These are phyloP conservation scores for Recurvirostra avosetta DNA, from an alignment of 2,113 vertebrate species.

Conservation along the genomic window DNA sequence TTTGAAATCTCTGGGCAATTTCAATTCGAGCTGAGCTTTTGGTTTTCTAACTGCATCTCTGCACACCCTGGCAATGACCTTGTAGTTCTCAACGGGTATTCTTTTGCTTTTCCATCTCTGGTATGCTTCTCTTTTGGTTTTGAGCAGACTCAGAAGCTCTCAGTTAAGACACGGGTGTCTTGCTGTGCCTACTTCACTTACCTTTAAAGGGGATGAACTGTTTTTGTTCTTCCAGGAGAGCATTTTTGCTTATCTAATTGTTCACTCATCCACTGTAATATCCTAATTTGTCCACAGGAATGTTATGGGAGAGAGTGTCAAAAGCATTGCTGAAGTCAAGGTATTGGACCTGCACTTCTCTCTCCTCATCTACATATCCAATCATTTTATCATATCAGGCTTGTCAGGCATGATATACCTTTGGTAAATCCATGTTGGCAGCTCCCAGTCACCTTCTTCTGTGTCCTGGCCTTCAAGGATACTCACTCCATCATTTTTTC, in stretches of 20 bases:
- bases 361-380: not conserved
- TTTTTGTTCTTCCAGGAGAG: too few relatives aligned
- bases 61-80: too few relatives aligned
- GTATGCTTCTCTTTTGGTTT: too few relatives aligned
- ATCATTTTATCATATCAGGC: not conserved
- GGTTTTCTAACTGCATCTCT: too few relatives aligned
- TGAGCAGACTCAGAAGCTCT: too few relatives aligned
- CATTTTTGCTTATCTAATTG: not conserved
- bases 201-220: too few relatives aligned
- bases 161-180: too few relatives aligned
- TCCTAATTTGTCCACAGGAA: not conserved
- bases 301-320: not conserved
- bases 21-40: too few relatives aligned
- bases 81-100: too few relatives aligned
- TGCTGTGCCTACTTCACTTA: too few relatives aligned
- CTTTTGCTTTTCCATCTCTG: too few relatives aligned
- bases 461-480: not conserved
- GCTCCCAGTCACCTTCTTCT: not conserved
- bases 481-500: not conserved
- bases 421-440: not conserved
- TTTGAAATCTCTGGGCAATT: too few relatives aligned
- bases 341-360: not conserved
- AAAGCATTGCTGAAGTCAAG: not conserved
- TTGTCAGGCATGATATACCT: not conserved
- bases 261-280: not conserved